Evolutionary conservation across 2,888 invertebrate genomes (phyloP), one percentile per base, ranked within the genome.

Genomic region (Drosophila greeni): DNA sequence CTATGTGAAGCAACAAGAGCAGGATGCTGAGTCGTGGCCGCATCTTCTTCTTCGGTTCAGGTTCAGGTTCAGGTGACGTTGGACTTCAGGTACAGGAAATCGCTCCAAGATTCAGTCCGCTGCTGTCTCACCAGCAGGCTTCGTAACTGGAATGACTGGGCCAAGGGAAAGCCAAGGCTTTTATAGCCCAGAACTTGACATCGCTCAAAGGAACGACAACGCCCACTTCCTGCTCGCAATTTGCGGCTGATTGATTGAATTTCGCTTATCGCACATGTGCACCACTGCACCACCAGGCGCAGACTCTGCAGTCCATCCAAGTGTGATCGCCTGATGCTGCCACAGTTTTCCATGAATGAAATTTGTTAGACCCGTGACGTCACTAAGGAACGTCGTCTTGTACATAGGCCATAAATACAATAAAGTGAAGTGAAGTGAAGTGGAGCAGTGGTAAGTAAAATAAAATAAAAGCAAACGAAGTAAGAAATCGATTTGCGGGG

Each of bases 231-330:
- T 62, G 33, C 36, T 52, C 20, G 53, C 66, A 75, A 78, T 79
- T 77, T 83, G 16, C 62, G 37, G 31, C 52, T 85, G 84, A 85
- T 81, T 82, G 85, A 82, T 82, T 82, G 66, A 75, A 82, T 82
- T 82, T 70, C 56, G 62, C 85, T 82, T 82, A 82, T 82, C 81
- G 84, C 84, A 82, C 72, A 82, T 85, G 85, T 82, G 85, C 81
- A 82, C 85, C 82, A 82, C 43, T 84, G 81, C 72, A 57, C 73
- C 53, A 23, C 8, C n/a, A 47, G 45, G 52, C 43, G 37, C 55
- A 39, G 61, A 45, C 64, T 26, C 57, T 34, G 40, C 33, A 24
- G 40, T 45, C 24, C 61, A 42, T 34, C 53, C 52, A 62, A 70
- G 57, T 69, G 74, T 65, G 66, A 24, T 12, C 43, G 49, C 37